A percentile compares a stretch with the other conserved stretches of the same genome.
Conservation (phyloP, 2,797 vertebrate genomes). For the Gymnocypris eckloni region DNA sequence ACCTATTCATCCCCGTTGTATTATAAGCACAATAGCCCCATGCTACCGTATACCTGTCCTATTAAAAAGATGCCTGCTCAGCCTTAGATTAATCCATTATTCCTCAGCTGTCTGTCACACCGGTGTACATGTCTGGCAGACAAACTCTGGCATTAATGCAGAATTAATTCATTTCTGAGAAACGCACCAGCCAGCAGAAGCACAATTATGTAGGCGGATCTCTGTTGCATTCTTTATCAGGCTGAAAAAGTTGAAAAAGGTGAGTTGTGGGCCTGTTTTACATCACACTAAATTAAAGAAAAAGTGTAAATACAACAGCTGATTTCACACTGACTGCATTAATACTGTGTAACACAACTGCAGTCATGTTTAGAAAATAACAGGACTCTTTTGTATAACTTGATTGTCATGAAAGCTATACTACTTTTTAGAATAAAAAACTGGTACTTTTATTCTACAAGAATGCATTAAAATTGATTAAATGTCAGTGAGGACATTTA, state of each 20-base stretch:
- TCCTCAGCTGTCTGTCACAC: conserved; percentile 15
- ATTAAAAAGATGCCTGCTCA: conserved; percentile 42
- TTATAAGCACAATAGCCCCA: conserved; percentile 40
- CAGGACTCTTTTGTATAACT: neutral
- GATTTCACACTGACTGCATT: neutral
- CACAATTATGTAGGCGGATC: conserved; percentile 8
- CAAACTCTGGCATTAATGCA: conserved; percentile 36
- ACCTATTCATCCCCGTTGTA: conserved; percentile 20
- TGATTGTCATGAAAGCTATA: neutral
- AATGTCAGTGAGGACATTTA: no score
- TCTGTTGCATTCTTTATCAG: conserved; percentile 9
- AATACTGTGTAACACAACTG: neutral
- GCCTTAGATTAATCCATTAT: conserved; percentile 31
- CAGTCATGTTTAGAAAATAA: neutral
- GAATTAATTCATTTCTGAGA: conserved; percentile 50
- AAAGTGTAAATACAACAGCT: neutral
- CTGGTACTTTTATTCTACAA: no score
- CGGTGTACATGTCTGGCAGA: conserved; percentile 25
- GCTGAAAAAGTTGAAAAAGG: neutral
- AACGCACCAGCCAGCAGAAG: conserved; percentile 1
- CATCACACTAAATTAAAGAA: neutral
- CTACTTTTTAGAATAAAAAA: no score
- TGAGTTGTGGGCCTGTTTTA: neutral
- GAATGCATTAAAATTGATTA: no score
- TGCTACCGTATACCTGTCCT: conserved; percentile 33